These are phyloP conservation scores for Agrotis segetum DNA, from an alignment of 2,888 invertebrate genomes.

Conservation along the genomic window DNA sequence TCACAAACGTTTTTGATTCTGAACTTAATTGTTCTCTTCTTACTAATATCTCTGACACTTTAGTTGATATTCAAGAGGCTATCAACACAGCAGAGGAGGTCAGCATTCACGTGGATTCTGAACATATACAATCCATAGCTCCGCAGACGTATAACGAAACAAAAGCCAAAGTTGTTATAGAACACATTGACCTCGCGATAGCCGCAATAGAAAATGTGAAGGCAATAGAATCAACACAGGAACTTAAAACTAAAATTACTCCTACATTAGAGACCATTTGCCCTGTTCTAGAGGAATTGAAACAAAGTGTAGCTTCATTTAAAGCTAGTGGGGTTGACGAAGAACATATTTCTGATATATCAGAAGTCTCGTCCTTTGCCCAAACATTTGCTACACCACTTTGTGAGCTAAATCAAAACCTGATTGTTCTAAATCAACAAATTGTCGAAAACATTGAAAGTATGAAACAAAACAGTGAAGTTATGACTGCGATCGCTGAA, in stretches of 20 bases:
- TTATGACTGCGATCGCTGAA: conserved; percentile 83
- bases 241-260: conserved; percentile 65
- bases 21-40: conserved; percentile 79
- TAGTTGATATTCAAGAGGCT: conserved; percentile 78
- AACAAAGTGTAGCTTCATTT: conserved; percentile 78
- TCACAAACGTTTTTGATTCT: conserved; percentile 78
- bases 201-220: conserved; percentile 79
- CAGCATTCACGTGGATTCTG: conserved; percentile 77
- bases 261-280: conserved; percentile 78
- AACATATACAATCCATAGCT: conserved; percentile 75
- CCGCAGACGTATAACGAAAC: conserved; percentile 56
- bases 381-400: conserved; percentile 81
- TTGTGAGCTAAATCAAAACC: conserved; percentile 80
- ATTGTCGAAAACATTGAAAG: conserved; percentile 80
- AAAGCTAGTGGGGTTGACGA: conserved; percentile 68
- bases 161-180: conserved; percentile 76
- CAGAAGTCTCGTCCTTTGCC: conserved; percentile 83
- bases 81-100: conserved; percentile 80
- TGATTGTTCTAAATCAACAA: conserved; percentile 79
- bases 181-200: conserved; percentile 82
- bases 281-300: conserved; percentile 83
- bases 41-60: conserved; percentile 76
- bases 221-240: conserved; percentile 73
- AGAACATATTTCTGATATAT: conserved; percentile 79
- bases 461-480: conserved; percentile 74